These are phyloP conservation scores for Rhabdomys pumilio DNA, from an alignment of 2,797 vertebrate genomes.

Conservation along the genomic window DNA sequence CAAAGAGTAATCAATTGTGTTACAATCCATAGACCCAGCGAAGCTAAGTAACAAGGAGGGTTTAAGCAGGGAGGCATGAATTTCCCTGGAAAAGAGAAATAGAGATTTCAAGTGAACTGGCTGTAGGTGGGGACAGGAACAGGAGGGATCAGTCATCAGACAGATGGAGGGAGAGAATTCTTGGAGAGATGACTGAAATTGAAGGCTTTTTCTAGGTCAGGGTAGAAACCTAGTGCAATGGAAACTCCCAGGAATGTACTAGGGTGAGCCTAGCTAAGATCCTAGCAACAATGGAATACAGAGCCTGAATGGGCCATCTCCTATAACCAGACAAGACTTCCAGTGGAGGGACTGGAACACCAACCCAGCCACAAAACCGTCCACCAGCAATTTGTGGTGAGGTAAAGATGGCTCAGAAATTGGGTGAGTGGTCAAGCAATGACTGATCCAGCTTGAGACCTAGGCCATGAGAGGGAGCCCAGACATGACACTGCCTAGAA, in stretches of 20 bases:
- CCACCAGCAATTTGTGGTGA: background rate
- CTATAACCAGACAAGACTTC: background rate
- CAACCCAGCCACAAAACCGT: background rate
- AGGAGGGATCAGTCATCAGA: background rate
- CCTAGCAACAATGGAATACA: background rate
- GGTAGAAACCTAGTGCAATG: background rate
- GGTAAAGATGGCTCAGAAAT: background rate
- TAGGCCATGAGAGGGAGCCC: background rate
- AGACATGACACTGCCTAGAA: background rate
- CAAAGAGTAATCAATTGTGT: background rate
- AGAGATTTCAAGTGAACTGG: background rate
- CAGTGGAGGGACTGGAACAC: background rate
- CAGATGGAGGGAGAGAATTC: background rate
- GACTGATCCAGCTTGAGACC: background rate
- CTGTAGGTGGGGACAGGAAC: background rate
- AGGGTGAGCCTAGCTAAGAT: background rate
- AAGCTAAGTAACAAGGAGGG: background rate
- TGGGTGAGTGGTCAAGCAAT: background rate
- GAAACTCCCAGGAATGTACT: background rate
- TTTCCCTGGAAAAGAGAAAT: background rate
- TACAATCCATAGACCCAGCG: background rate
- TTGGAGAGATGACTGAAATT: background rate
- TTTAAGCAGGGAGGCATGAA: background rate
- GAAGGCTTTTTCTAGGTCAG: background rate
- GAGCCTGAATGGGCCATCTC: background rate